Base-by-base conservation (phyloP, 2,113 vertebrate genomes). In the Phainopepla nitens region DNA sequence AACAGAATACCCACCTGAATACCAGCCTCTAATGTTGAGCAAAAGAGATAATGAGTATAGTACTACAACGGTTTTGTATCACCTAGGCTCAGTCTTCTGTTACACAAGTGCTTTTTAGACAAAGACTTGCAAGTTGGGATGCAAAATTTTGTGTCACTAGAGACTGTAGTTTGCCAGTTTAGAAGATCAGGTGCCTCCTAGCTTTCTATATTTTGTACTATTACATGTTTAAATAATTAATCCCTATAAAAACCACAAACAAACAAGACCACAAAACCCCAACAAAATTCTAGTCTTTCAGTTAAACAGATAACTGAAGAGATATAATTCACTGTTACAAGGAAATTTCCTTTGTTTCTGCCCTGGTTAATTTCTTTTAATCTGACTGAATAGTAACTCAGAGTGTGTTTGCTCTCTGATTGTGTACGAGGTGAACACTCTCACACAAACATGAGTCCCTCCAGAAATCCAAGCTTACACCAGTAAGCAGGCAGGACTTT, bases 231-330 rank as follows among this genome's bases (percentile, higher is more conserved):
- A 60, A 89, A 60, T 42, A 73, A 61, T 66, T 82, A 12, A 66
- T 44, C 8, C 23, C 23, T 70, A 41, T 84, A 90, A 53, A 62
- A 42, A 6, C 2, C 7, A 12, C 13, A 41, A 66, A 57, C 15
- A 44, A 33, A 42, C 13, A 22, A n/a, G 5, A 35, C 22, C 17
- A 65, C 0, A 0, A 49, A 54, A 6, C 1, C 5, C 6, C 29
- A 14, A 7, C 7, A 51, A 57, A 71, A 50, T 10, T 2, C 11
- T 56, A 36, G 10, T 54, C 79, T 79, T 47, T 39, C 44, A 64
- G 15, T 35, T 71, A 79, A 81, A 13, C 19, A 88, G 13, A 11
- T 58, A 68, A 75, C 18, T 1, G 1, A 66, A 85, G 21, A 79
- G 31, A 60, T 9, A 23, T 10, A 11, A 72, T 25, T 60, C 56